Percentiles rank a stretch among this genome's conserved stretches.
Evolutionary conservation across 2,797 vertebrate species (phyloP).

Genomic region (Fratercula arctica): DNA sequence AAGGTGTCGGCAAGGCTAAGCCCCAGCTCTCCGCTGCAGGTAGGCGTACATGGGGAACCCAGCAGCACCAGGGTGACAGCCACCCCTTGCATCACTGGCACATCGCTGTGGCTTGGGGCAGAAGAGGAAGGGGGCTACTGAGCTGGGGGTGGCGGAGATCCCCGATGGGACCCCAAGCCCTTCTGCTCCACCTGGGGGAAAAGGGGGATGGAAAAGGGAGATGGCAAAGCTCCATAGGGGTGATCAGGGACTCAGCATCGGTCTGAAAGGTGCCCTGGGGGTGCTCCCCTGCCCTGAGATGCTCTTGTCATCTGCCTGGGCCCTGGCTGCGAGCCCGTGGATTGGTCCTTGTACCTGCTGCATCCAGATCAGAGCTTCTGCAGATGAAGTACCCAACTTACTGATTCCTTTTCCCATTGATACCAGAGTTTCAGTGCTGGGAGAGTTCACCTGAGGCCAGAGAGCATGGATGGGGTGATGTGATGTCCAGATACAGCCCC

Average conservation of each 20-base stretch:
- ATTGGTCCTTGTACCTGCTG: fast-evolving
- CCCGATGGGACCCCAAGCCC: too few relatives aligned
- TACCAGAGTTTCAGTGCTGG: neutral
- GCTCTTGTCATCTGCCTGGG: neutral
- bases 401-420: neutral
- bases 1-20: fast-evolving
- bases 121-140: neutral
- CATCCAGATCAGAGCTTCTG: neutral
- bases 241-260: neutral
- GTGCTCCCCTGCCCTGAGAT: neutral
- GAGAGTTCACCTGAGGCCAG: neutral
- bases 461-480: neutral
- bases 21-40: neutral
- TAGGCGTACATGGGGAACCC: fast-evolving
- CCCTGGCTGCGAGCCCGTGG: neutral
- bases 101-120: neutral
- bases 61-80: neutral
- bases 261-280: neutral
- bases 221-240: neutral
- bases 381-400: neutral
- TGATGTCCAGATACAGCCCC: neutral
- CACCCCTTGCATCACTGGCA: neutral
- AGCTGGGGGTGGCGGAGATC: neutral
- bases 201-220: neutral
- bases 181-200: neutral